Percentiles rank a stretch among this genome's conserved stretches.
Conservation (phyloP, 2,888 invertebrate species). For the Fragum whitleyi region DNA sequence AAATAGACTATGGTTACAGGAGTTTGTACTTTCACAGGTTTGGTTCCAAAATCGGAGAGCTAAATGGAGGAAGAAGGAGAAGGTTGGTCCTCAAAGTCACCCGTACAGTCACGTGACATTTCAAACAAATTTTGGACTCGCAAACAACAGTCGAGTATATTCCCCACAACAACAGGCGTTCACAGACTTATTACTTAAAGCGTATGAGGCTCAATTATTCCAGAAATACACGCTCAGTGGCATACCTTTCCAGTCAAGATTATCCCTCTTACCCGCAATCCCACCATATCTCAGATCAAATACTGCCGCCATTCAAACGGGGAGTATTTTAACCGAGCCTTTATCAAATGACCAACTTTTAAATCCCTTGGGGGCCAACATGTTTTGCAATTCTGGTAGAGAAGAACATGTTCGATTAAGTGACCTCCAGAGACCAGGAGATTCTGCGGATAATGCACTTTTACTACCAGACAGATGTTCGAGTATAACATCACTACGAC, state of each 20-base stretch:
- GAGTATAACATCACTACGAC: constrained; percentile 28
- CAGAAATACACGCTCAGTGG: constrained; percentile 44
- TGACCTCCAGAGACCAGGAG: not conserved
- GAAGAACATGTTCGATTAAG: not conserved
- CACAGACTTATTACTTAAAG: constrained; percentile 80
- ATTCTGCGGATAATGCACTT: not conserved
- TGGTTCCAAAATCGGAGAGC: constrained; percentile 99
- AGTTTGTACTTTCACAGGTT: constrained; percentile 91
- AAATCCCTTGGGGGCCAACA: not conserved
- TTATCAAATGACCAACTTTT: constrained; percentile 19
- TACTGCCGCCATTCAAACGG: constrained; percentile 20
- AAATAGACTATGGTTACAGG: no score
- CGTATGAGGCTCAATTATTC: constrained; percentile 77
- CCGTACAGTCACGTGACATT: constrained; percentile 74
- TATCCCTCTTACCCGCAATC: constrained; percentile 36
- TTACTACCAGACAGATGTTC: constrained; percentile 4
- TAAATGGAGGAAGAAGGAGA: constrained; percentile 99
- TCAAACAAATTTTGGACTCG: constrained; percentile 47
- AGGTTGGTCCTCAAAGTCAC: constrained; percentile 85
- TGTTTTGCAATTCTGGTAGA: constrained; percentile 8
- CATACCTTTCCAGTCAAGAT: constrained; percentile 32
- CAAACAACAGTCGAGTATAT: constrained; percentile 39
- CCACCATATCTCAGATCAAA: constrained; percentile 37
- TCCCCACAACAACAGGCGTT: constrained; percentile 69
- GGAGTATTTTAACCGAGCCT: not conserved